phyloP scores from a whole-genome alignment of 2,113 vertebrate species.

The Zeus faber region DNA sequence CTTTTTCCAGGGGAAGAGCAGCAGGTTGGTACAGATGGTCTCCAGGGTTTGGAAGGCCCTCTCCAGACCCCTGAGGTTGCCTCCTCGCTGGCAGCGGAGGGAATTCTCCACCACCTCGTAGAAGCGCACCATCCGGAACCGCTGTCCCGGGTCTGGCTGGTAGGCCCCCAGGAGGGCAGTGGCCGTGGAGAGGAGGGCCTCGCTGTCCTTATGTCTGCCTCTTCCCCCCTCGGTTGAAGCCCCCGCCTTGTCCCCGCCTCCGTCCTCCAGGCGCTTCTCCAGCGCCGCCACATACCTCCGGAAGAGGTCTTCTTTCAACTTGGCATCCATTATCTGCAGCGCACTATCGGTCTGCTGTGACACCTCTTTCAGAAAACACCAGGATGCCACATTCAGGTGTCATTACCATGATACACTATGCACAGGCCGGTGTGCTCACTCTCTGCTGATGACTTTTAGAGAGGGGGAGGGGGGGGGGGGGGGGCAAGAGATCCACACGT shows the following conservation, averaged over 20 bases:
- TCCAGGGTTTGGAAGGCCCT: slow-evolving; percentile 88
- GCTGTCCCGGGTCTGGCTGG: slow-evolving; percentile 87
- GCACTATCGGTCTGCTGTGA: slow-evolving; percentile 59
- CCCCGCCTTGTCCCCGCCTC: slow-evolving; percentile 55
- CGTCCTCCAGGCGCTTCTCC: slow-evolving; percentile 82
- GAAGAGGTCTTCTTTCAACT: slow-evolving; percentile 95
- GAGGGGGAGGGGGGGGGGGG: slow-evolving; percentile 23
- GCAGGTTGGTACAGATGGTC: slow-evolving; percentile 90
- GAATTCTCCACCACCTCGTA: slow-evolving; percentile 91
- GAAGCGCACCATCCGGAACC: slow-evolving; percentile 91
- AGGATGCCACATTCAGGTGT: slow-evolving; percentile 50
- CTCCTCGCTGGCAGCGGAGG: slow-evolving; percentile 81
- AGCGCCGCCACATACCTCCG: slow-evolving; percentile 92
- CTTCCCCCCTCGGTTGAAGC: slow-evolving; percentile 65
- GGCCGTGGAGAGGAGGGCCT: slow-evolving; percentile 86
- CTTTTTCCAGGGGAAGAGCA: slow-evolving; percentile 98
- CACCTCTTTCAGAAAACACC: slow-evolving; percentile 50
- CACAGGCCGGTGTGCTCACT: slow-evolving; percentile 23
- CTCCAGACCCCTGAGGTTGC: slow-evolving; percentile 83
- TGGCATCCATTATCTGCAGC: slow-evolving; percentile 88
- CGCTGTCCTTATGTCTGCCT: slow-evolving; percentile 74
- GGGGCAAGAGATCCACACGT: too few relatives aligned
- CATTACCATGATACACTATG: slow-evolving; percentile 56
- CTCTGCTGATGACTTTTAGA: slow-evolving; percentile 28
- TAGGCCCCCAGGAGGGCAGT: slow-evolving; percentile 89